Conservation (phyloP, 2,797 vertebrate species). For the Gambelia wislizenii region DNA sequence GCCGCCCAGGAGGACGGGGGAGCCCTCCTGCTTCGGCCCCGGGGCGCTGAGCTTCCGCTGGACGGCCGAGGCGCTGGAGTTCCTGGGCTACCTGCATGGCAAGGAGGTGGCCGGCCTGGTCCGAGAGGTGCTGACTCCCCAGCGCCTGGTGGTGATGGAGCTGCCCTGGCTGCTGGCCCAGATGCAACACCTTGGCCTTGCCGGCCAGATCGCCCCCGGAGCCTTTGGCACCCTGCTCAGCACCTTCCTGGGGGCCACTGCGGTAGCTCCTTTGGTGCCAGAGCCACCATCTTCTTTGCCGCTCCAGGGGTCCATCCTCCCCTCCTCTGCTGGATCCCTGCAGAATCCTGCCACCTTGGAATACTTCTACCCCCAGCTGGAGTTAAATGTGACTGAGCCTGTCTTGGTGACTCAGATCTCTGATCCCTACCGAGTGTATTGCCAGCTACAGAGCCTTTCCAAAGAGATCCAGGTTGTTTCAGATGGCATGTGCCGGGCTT, state of each 20-base stretch:
- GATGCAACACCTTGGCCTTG: constrained; percentile 89
- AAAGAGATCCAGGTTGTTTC: constrained; percentile 87
- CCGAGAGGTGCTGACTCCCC: constrained; percentile 81
- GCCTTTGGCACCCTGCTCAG: constrained; percentile 69
- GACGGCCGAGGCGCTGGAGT: constrained; percentile 83
- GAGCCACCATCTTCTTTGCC: neutral
- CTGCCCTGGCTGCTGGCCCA: constrained; percentile 82
- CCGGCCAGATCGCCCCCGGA: constrained; percentile 73
- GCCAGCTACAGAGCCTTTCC: constrained; percentile 90
- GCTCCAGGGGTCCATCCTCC: fast-evolving
- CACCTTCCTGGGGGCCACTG: constrained; percentile 6
- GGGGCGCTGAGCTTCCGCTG: constrained; percentile 63
- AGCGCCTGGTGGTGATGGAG: constrained; percentile 85
- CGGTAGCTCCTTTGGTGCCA: neutral
- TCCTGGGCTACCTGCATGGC: constrained; percentile 83
- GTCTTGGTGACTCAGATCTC: constrained; percentile 89
- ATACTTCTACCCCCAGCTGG: constrained; percentile 89
- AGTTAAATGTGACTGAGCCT: constrained; percentile 83
- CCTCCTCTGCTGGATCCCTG: neutral
- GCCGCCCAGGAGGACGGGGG: constrained; percentile 56
- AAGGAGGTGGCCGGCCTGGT: constrained; percentile 83
- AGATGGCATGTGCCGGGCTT: constrained; percentile 81
- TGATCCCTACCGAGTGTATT: constrained; percentile 88
- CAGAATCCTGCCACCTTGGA: constrained; percentile 57
- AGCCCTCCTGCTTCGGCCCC: no score